Evolutionary conservation across 2,113 vertebrate species (phyloP).

Genomic region (Dasyornis broadbenti): DNA sequence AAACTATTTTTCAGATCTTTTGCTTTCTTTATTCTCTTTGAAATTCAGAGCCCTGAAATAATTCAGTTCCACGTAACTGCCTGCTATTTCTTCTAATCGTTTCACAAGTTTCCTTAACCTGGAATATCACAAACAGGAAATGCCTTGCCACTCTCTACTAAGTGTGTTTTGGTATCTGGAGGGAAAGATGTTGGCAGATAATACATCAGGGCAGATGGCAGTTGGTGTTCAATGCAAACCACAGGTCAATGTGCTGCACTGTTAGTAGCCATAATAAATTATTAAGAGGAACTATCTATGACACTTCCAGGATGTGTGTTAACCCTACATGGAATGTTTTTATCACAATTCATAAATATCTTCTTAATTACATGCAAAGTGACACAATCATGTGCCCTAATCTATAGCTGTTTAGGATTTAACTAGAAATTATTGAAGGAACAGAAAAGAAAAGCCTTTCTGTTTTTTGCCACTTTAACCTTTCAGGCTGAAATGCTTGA

Average conservation of each 20-base stretch:
- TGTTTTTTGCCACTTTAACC: background rate
- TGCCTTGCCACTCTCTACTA: conserved; percentile 14
- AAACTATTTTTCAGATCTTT: background rate
- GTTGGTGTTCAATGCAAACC: conserved; percentile 52
- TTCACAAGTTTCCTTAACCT: conserved; percentile 30
- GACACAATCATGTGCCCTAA: background rate
- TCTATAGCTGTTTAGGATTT: background rate
- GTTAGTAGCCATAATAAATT: conserved; percentile 55
- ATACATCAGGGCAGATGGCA: conserved; percentile 50
- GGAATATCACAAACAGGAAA: conserved; percentile 48
- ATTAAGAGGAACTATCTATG: conserved; percentile 58
- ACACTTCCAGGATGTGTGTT: conserved; percentile 57
- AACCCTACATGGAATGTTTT: conserved; percentile 41
- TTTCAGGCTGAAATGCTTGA: background rate
- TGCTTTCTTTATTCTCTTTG: background rate
- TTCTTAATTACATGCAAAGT: conserved; percentile 23
- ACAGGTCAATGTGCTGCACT: conserved; percentile 30
- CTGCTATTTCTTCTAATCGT: background rate
- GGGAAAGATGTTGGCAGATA: conserved; percentile 42
- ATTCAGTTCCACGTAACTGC: background rate
- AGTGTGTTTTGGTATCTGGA: background rate
- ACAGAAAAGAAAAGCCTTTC: background rate
- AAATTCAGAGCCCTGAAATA: background rate
- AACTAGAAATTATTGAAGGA: background rate
- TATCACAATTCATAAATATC: conserved; percentile 38